Base-by-base conservation (phyloP, 2,888 invertebrate species). In the Lapara coniferarum region DNA sequence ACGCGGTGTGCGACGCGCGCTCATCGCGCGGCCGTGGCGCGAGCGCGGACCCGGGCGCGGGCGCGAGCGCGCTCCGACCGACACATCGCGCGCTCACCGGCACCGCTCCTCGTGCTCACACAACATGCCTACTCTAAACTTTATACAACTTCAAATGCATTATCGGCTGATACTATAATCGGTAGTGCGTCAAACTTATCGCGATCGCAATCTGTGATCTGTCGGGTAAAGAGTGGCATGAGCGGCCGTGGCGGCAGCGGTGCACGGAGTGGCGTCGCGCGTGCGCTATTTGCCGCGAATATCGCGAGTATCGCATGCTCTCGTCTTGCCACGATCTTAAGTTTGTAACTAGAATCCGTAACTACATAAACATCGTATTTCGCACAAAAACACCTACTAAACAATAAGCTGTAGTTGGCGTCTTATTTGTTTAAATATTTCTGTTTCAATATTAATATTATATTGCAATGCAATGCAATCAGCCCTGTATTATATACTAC, bases 251-350 rank as follows among this genome's bases (percentile, higher is more conserved):
- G 79, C 87, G 88, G 81, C 83, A 69, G 84, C 87, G 84, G 76
- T 83, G 78, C 81, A 77, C 85, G 81, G 86, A 92, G 87, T 93
- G 93, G 71, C 87, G 86, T 85, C 92, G 93, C 93, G 93, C 93
- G 83, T 93, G 93, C 93, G 93, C 92, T 85, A 75, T 84, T 75
- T 77, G 74, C 73, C 72, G 73, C 72, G 69, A 72, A 70, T 74
- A 71, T 73, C 72, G 72, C 73, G 69, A 72, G 69, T 74, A 72
- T 73, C 72, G 71, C 74, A 73, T 76, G 77, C 73, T 73, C 73
- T 73, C 76, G 76, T 79, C 74, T 76, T 74, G 69, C 72, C 72
- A 73, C 77, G 78, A 77, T 80, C 77, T 77, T 74, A 72, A 77
- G 74, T 81, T 77, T 74, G 63, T 70, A 76, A 78, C 78, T 81